Evolutionary conservation across 2,797 vertebrate genomes (phyloP), one percentile per base, ranked within the genome.

Genomic region (Dicrostonyx torquatus): DNA sequence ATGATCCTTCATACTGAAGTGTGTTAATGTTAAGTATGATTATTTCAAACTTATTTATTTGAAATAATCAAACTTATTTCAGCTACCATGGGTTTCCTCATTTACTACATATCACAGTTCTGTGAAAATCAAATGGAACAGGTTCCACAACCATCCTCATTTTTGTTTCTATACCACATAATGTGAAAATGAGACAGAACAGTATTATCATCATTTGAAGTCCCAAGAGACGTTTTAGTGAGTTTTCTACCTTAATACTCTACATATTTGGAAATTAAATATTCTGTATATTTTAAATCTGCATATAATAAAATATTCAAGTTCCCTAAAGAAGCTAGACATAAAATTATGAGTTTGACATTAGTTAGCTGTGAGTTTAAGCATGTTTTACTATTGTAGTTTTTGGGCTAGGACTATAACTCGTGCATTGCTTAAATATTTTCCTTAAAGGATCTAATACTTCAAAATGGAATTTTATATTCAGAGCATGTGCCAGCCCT

Each of bases 381-480:
- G 86, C 24, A 78, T 94, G 20, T 77, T 95, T 95, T 90, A 76
- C 89, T 45, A 89, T 31, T 94, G 2, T 6, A 72, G 85, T 43
- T 34, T 60, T 88, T 78, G 29, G 10, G 85, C 93, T 94, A 97
- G 5, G 4, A 79, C 94, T 92, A 86, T 93, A 91, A 20, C 80
- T 95, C 80, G 96, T 89, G 14, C 84, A 86, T 93, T 95, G 4
- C 60, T 96, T 82, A 96, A 94, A 88, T 95, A 97, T 94, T 96
- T 97, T 90, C 58, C 58, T 93, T 75, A 73, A 95, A 94, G 22
- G 93, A 95, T 93, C 80, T 34, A 96, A 37, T 87, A 90, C 34
- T 90, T 96, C 83, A 34, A 93, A 95, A 87, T 92, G 53, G 55
- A 95, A 93, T 89, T 94, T 94, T 79, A n/a, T 64, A 90, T 78